Evolutionary conservation across 2,797 vertebrate genomes (phyloP), one percentile per base, ranked within the genome.

Genomic region (Alauda arvensis): DNA sequence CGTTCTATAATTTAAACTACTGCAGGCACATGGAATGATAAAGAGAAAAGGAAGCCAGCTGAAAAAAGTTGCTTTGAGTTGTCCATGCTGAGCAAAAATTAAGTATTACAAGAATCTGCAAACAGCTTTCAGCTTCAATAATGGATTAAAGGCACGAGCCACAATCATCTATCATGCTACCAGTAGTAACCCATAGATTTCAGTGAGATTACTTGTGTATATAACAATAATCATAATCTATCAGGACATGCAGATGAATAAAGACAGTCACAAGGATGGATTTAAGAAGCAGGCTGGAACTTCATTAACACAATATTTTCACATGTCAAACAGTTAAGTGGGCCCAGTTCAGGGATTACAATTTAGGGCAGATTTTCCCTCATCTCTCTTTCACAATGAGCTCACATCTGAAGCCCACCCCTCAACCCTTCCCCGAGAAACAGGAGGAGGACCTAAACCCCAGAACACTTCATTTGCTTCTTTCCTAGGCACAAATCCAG

Each of bases 231-330:
- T 67, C 68, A 85, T 92, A 84, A 93, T 89, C 80, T 72, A 55
- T 82, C 85, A 85, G 80, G 87, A 93, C 90, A 87, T 61, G 61
- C 31, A 85, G 86, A 87, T 95, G 85, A 90, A 95, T 81, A 92
- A 78, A 92, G 88, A 83, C 80, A 83, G 88, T 93, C 93, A 93
- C 88, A 91, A 91, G 92, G 80, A 85, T 84, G 91, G 94, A 90
- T 90, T 95, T 95, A 93, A 91, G 90, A 77, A 90, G 77, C 46
- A 82, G 88, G 57, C 87, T 94, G 75, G 65, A 88, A 93, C 92
- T 93, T 93, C 89, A 93, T 91, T 95, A 94, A 68, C 59, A 75
- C 92, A 79, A 92, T 94, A 89, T 91, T 92, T 87, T 93, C 91
- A 91, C 85, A 77, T 85, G 90, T 92, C 90, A 94, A 82, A 57